Conservation (phyloP, 1,140 invertebrate species). For the Danaus melanippus region DNA sequence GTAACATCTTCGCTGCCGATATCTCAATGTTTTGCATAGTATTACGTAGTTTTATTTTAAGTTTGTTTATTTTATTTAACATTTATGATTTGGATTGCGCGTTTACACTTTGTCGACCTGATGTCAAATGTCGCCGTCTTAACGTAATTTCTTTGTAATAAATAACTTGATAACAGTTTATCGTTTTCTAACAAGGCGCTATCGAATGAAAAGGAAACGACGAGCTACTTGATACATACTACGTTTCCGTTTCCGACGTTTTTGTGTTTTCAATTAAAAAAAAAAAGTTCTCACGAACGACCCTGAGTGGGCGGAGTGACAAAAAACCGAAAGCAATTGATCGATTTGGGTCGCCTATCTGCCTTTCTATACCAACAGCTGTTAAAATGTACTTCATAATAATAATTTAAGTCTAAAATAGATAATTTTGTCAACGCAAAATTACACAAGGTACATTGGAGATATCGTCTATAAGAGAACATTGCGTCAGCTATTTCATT, state of each 20-base stretch:
- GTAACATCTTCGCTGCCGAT: constrained; percentile 29
- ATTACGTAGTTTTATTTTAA: too few species aligned
- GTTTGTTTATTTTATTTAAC: too few species aligned
- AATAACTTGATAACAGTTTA: constrained; percentile 54
- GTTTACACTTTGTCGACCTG: too few species aligned
- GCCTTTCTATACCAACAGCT: constrained; percentile 7
- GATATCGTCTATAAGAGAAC: constrained; percentile 47
- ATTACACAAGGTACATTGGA: constrained; percentile 32
- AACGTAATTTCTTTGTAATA: constrained; percentile 22
- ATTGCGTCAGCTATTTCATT: constrained; percentile 54
- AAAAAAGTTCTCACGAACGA: constrained; percentile 45
- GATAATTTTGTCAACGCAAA: constrained; percentile 22
- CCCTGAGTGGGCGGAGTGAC: constrained; percentile 33
- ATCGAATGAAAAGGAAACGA: constrained; percentile 58
- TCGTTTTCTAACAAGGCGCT: constrained; percentile 39
- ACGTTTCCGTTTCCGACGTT: constrained; percentile 58
- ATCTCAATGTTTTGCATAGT: too few species aligned
- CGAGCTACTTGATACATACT: constrained; percentile 51
- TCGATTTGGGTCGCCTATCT: constrained; percentile 26
- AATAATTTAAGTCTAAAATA: background rate
- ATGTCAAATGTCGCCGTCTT: too few species aligned
- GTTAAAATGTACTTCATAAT: constrained; percentile 1
- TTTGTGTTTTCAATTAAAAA: constrained; percentile 38
- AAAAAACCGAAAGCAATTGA: constrained; percentile 53
- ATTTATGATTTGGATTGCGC: too few species aligned